phyloP scores from a whole-genome alignment of 2,797 vertebrate genomes.

The Meda fulgida region DNA sequence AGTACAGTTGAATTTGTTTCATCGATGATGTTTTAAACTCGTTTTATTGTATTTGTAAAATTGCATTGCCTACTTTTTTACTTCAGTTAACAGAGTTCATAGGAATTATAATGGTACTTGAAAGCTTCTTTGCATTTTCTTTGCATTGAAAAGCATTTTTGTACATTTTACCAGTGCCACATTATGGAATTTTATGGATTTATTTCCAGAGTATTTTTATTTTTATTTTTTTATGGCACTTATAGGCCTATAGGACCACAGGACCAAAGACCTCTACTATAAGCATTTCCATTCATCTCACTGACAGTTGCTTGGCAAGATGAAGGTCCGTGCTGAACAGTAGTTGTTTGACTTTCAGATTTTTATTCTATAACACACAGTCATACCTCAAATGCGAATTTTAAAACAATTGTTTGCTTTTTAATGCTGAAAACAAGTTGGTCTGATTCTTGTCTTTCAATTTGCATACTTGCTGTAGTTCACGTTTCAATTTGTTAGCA shows the following conservation, averaged over 20 bases:
- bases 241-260: not conserved
- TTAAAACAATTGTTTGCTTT: not conserved
- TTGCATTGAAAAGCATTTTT: not conserved
- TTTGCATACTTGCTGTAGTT: not conserved
- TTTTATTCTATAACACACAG: not conserved
- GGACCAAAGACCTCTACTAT: not conserved
- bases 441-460: not conserved
- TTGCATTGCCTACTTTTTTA: constrained; percentile 59
- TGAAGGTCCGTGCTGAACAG: not conserved
- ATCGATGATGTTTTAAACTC: not conserved
- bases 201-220: not conserved
- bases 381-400: not conserved
- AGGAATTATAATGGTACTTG: not conserved
- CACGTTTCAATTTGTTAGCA: not conserved
- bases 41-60: not conserved
- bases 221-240: not conserved
- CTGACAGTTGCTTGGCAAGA: constrained; percentile 4
- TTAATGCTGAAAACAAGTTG: not conserved
- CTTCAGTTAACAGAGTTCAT: constrained; percentile 8
- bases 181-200: not conserved
- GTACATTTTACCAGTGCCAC: not conserved
- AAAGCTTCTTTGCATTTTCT: too few relatives aligned
- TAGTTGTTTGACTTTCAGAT: not conserved
- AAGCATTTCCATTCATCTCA: not conserved
- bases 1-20: not conserved